phyloP scores from a whole-genome alignment of 2,888 invertebrate species.

The Tipula confusa region DNA sequence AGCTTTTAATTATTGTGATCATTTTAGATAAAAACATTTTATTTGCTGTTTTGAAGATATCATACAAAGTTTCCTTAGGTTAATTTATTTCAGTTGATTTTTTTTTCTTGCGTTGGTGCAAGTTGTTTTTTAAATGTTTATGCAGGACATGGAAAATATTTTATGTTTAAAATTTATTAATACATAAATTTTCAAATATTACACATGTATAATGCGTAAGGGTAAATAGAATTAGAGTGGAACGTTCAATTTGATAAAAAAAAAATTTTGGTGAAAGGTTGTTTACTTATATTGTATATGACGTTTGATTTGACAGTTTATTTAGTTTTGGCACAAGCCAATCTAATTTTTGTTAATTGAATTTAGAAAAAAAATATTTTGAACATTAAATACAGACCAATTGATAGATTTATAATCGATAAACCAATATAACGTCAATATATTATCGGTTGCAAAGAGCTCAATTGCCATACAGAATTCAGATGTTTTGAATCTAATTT shows the following conservation, averaged over 20 bases:
- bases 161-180: neutral
- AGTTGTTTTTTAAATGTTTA: neutral
- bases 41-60: neutral
- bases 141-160: neutral
- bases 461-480: too few relatives aligned
- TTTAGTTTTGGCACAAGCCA: neutral
- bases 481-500: too few relatives aligned
- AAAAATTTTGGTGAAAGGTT: neutral
- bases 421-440: too few relatives aligned
- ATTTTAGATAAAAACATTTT: neutral
- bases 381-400: too few relatives aligned
- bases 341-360: neutral
- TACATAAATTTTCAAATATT: neutral
- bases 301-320: neutral
- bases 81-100: neutral
- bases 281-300: neutral
- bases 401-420: too few relatives aligned
- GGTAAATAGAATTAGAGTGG: neutral
- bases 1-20: slow-evolving; percentile 12
- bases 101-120: too few relatives aligned
- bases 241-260: neutral
- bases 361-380: neutral
- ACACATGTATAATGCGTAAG: neutral
- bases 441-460: too few relatives aligned
- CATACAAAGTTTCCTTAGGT: neutral